Conservation (phyloP, 2,797 vertebrate genomes). For the Enteromius anoplus region DNA sequence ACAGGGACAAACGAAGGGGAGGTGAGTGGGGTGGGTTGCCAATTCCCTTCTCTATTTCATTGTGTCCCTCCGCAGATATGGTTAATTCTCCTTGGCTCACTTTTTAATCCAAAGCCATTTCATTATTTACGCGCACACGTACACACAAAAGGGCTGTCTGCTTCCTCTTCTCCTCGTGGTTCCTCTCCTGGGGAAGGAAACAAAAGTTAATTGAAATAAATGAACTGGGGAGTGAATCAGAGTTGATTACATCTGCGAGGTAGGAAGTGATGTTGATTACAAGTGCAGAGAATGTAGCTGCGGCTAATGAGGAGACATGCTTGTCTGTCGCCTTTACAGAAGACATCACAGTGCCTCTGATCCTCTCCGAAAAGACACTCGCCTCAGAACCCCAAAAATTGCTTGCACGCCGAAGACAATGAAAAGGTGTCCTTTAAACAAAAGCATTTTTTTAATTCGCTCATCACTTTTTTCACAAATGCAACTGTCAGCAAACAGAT, state of each 20-base stretch:
- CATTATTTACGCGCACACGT: constrained; percentile 51
- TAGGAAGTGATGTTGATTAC: constrained; percentile 69
- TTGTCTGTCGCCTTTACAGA: constrained; percentile 60
- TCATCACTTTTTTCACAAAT: constrained; percentile 67
- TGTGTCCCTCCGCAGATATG: constrained; percentile 55
- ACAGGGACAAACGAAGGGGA: constrained; percentile 21
- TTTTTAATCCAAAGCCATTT: constrained; percentile 62
- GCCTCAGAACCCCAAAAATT: background rate
- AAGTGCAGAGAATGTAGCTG: constrained; percentile 49
- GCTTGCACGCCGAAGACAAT: constrained; percentile 2
- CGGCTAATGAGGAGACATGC: constrained; percentile 64
- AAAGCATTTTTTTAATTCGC: constrained; percentile 69
- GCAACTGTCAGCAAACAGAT: constrained; percentile 65
- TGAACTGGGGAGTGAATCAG: constrained; percentile 71
- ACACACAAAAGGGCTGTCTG: constrained; percentile 29
- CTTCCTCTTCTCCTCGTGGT: constrained; percentile 53
- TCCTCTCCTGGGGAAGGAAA: constrained; percentile 67
- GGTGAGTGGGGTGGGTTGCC: constrained; percentile 34
- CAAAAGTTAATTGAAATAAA: constrained; percentile 77
- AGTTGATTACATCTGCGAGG: constrained; percentile 70
- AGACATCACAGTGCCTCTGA: constrained; percentile 47
- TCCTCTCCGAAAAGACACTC: constrained; percentile 10
- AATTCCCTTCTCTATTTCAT: constrained; percentile 55
- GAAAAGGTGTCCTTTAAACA: constrained; percentile 34
- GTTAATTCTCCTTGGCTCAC: constrained; percentile 52